A percentile compares a stretch with the other conserved stretches of the same genome.
Conservation (phyloP, 2,888 invertebrate genomes). For the Phortica magna region DNA sequence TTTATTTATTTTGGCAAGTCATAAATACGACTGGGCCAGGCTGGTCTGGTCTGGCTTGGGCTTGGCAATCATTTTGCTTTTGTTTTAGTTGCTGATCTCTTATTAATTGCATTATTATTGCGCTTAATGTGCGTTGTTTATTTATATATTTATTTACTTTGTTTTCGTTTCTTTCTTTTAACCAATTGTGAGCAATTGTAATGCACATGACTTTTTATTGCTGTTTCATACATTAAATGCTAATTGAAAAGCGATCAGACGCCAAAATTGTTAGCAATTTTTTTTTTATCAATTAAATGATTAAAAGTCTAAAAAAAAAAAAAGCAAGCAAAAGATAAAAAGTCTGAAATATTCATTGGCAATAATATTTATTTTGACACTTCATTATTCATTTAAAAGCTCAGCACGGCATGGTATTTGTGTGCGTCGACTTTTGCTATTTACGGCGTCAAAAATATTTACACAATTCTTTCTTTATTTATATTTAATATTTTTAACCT, state of each 20-base stretch:
- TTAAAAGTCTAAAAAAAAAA: no score
- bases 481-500: background rate
- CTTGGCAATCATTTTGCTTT: background rate
- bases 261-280: no score
- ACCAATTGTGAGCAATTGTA: no score
- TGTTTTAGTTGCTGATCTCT: background rate
- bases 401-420: slow-evolving; percentile 23
- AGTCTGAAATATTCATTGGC: no score
- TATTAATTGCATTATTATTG: slow-evolving; percentile 4
- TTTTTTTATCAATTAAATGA: no score
- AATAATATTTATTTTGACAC: slow-evolving; percentile 61
- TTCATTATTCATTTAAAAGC: slow-evolving; percentile 61
- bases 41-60: background rate
- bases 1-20: slow-evolving; percentile 14
- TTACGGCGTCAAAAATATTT: slow-evolving; percentile 29
- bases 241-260: no score
- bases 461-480: background rate
- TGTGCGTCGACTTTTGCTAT: background rate
- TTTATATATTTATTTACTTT: no score
- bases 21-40: background rate
- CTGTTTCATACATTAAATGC: no score
- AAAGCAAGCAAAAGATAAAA: no score
- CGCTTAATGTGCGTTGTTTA: no score
- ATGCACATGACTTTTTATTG: no score
- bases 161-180: no score